These are phyloP conservation scores for Cephonodes hylas DNA, from an alignment of 2,888 invertebrate species.

Conservation along the genomic window DNA sequence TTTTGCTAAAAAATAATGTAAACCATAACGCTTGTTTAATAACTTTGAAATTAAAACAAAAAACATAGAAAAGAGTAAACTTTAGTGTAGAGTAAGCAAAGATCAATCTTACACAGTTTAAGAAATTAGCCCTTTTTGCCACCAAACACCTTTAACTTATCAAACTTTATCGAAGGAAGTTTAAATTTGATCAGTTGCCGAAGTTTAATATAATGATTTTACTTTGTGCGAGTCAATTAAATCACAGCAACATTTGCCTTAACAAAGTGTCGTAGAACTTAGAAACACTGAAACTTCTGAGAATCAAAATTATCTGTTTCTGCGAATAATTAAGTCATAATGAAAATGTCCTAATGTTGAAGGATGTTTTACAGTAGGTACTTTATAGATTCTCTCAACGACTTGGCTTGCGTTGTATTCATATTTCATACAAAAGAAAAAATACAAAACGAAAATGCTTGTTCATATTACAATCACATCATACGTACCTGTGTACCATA, in stretches of 20 bases:
- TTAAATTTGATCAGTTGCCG: constrained; percentile 12
- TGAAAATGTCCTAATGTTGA: not conserved
- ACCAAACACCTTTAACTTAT: not conserved
- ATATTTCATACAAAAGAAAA: no score
- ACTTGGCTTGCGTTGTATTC: no score
- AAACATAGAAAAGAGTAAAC: not conserved
- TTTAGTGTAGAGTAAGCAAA: not conserved
- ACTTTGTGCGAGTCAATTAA: constrained; percentile 15
- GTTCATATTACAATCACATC: no score
- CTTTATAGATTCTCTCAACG: no score
- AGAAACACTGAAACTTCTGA: not conserved
- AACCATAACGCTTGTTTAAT: no score
- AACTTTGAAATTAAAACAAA: not conserved
- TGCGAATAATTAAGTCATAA: not conserved
- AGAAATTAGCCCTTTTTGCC: constrained; percentile 8
- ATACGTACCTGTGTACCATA: no score
- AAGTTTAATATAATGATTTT: constrained; percentile 21
- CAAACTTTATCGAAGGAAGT: not conserved
- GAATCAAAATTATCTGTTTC: not conserved
- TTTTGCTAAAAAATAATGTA: no score
- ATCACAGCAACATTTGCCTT: constrained; percentile 5
- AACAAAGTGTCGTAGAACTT: not conserved
- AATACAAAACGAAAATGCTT: no score
- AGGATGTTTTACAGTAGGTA: no score
- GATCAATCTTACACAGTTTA: not conserved